Percentiles rank a stretch among this genome's conserved stretches.
These are phyloP conservation scores for Phataginus tricuspis DNA, from an alignment of 2,797 vertebrate genomes.

Conservation along the genomic window DNA sequence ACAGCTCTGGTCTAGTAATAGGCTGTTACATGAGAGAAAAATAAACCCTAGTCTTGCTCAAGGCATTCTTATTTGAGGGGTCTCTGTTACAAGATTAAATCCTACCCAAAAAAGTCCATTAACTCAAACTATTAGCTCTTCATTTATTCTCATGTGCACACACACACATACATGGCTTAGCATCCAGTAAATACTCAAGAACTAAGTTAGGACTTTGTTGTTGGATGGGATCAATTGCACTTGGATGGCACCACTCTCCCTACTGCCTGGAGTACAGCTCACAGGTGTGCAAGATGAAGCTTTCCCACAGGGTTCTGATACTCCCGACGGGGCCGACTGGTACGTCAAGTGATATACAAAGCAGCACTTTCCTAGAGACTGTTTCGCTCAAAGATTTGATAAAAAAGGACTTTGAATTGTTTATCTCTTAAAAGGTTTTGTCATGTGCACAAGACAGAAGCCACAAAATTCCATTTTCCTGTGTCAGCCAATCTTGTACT, in stretches of 20 bases:
- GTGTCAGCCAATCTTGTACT: not conserved
- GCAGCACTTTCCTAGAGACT: not conserved
- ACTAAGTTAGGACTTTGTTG: not conserved
- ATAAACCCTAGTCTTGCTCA: not conserved
- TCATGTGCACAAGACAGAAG: not conserved
- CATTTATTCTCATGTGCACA: not conserved
- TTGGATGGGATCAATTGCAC: not conserved
- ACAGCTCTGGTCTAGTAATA: not conserved
- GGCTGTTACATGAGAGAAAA: not conserved
- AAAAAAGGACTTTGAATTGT: not conserved
- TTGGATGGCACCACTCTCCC: not conserved
- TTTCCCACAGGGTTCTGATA: not conserved
- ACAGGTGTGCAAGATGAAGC: not conserved
- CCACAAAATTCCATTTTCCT: not conserved
- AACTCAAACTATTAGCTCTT: not conserved
- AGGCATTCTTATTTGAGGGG: not conserved
- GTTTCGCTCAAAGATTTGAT: not conserved
- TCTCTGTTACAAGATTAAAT: not conserved
- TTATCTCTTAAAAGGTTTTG: constrained; percentile 26
- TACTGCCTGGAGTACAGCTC: not conserved
- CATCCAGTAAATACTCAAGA: not conserved
- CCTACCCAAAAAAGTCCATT: not conserved
- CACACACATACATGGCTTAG: rapidly evolving
- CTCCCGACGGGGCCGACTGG: not conserved
- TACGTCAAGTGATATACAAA: not conserved